These are phyloP conservation scores for Porites lobata DNA, from an alignment of 92 coral and sea anemone species.

Conservation along the genomic window DNA sequence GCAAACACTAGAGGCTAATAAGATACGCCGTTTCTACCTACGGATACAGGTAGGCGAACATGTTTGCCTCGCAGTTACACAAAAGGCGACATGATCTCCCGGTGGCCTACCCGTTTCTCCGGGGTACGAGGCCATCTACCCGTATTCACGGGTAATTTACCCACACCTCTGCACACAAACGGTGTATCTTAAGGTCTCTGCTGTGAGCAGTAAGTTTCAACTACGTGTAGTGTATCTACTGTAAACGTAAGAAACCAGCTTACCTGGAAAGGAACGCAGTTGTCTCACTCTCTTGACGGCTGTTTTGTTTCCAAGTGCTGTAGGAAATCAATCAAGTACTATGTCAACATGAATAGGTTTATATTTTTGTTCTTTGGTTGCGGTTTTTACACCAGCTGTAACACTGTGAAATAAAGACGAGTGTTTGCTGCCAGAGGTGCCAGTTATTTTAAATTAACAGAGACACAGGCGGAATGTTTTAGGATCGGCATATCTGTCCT, in stretches of 20 bases:
- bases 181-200: too few relatives aligned
- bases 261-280: slow-evolving; percentile 15
- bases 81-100: too few relatives aligned
- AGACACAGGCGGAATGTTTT: slow-evolving; percentile 29
- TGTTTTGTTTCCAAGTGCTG: background rate
- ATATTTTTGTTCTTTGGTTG: background rate
- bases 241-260: slow-evolving; percentile 1
- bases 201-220: background rate
- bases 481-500: slow-evolving; percentile 31
- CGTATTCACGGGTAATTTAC: too few relatives aligned
- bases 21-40: too few relatives aligned
- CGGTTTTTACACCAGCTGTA: slow-evolving; percentile 27
- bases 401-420: background rate
- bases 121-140: too few relatives aligned
- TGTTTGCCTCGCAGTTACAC: too few relatives aligned
- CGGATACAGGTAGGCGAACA: too few relatives aligned
- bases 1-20: background rate
- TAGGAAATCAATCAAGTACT: background rate
- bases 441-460: slow-evolving; percentile 25
- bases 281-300: background rate
- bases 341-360: background rate
- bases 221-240: background rate
- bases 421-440: slow-evolving; percentile 2
- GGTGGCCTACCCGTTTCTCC: too few relatives aligned
- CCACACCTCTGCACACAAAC: too few relatives aligned